Conservation (phyloP, 2,113 vertebrate species). For the Trachemys scripta region DNA sequence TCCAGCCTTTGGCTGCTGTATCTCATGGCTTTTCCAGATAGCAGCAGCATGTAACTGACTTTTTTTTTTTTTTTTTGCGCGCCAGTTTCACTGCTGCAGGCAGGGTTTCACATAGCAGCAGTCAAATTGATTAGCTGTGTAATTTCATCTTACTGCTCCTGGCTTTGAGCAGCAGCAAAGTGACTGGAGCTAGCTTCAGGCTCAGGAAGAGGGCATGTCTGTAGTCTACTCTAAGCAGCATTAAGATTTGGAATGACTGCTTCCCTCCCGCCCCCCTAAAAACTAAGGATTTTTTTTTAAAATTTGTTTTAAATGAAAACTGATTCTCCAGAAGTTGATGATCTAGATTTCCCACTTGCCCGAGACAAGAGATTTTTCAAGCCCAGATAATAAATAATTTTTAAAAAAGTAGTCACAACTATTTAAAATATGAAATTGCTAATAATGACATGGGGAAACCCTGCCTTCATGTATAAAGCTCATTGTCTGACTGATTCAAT, state of each 20-base stretch:
- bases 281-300: neutral
- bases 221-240: neutral
- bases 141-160: neutral
- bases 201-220: neutral
- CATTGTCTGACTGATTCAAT: neutral
- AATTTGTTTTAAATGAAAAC: neutral
- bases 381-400: neutral
- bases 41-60: neutral
- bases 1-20: neutral
- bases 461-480: neutral
- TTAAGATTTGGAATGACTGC: neutral
- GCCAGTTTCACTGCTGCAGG: neutral
- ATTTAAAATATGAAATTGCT: neutral
- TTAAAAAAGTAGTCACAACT: neutral
- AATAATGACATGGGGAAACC: neutral
- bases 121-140: neutral
- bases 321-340: neutral
- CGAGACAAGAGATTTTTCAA: neutral
- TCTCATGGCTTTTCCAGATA: neutral
- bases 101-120: neutral
- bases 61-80: too few species aligned
- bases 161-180: neutral
- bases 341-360: neutral
- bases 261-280: neutral
- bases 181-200: neutral